phyloP scores from a whole-genome alignment of 2,113 vertebrate species.

The Actinemys pallida region DNA sequence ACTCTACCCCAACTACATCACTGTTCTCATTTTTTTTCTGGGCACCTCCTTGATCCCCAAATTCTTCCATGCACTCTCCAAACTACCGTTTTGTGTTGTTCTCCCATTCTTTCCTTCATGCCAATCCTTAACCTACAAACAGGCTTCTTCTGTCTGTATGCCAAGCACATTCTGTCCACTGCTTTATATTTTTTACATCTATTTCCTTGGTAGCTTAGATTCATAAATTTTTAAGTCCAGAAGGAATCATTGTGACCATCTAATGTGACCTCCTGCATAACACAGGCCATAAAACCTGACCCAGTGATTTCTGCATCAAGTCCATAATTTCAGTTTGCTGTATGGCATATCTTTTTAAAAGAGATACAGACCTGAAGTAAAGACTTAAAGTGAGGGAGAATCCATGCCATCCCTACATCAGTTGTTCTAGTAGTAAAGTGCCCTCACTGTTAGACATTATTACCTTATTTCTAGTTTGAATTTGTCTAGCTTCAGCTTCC shows the following conservation, averaged over 20 bases:
- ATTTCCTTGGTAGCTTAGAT: background rate
- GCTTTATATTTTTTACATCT: background rate
- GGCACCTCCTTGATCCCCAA: background rate
- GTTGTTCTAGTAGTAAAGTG: background rate
- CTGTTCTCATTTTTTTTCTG: background rate
- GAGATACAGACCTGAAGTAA: background rate
- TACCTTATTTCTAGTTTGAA: background rate
- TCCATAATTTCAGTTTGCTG: background rate
- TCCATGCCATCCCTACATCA: background rate
- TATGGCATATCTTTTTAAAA: background rate
- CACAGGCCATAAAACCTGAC: background rate
- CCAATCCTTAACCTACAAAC: background rate
- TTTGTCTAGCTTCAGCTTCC: background rate
- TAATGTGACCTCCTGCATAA: background rate
- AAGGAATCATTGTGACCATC: background rate
- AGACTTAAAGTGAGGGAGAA: background rate
- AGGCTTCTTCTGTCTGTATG: background rate
- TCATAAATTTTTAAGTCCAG: background rate
- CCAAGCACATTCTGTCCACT: background rate
- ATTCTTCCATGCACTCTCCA: background rate
- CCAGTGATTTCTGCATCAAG: background rate
- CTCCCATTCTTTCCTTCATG: background rate
- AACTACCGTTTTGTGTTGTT: background rate
- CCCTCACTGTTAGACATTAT: background rate
- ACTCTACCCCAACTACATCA: background rate